Evolutionary conservation across 2,888 invertebrate genomes (phyloP).

Genomic region (Mayetiola destructor): DNA sequence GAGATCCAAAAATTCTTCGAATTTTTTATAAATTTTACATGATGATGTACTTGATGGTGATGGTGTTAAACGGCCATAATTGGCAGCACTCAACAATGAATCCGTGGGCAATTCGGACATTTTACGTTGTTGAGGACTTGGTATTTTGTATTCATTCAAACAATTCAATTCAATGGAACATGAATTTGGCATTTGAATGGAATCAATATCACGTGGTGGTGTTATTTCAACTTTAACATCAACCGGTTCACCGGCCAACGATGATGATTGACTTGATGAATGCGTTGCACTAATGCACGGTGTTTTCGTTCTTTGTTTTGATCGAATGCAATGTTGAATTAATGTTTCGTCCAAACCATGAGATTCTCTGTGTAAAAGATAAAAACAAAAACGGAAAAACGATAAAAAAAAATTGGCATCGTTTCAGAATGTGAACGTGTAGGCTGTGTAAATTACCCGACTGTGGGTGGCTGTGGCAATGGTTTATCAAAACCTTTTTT

Average conservation of each 20-base stretch:
- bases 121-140: constrained; percentile 25
- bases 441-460: constrained; percentile 49
- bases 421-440: not conserved
- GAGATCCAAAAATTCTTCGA: constrained; percentile 42
- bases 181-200: constrained; percentile 29
- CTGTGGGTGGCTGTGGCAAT: constrained; percentile 60
- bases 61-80: constrained; percentile 29
- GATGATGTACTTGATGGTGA: constrained; percentile 26
- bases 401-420: not conserved
- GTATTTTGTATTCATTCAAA: constrained; percentile 17
- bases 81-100: constrained; percentile 28
- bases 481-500: constrained; percentile 73
- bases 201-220: constrained; percentile 28
- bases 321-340: constrained; percentile 26
- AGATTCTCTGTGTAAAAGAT: constrained; percentile 40
- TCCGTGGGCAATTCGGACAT: constrained; percentile 32
- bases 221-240: constrained; percentile 37
- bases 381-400: not conserved
- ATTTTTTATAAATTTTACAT: constrained; percentile 32
- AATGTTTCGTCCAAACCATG: constrained; percentile 52
- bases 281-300: constrained; percentile 33
- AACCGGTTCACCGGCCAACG: constrained; percentile 32
- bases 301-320: constrained; percentile 16
- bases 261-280: constrained; percentile 34
- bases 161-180: constrained; percentile 33